Conservation (phyloP, 2,888 invertebrate species). For the Leucania comma region DNA sequence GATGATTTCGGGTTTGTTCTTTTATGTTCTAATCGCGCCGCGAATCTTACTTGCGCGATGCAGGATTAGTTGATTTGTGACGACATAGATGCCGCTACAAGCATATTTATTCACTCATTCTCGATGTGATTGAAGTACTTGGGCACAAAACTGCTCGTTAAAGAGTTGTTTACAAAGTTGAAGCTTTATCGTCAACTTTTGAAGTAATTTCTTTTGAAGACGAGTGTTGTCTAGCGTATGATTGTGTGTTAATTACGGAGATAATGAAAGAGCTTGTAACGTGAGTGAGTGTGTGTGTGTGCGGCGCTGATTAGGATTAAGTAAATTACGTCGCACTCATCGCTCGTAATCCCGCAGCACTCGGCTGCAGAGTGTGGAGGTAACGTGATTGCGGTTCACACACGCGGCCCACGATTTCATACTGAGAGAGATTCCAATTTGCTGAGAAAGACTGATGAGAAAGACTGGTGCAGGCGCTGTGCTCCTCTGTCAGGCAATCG, state of each 20-base stretch:
- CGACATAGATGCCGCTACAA: too few species aligned
- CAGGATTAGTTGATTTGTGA: too few species aligned
- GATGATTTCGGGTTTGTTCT: too few species aligned
- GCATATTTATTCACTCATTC: neutral
- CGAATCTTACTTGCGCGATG: too few species aligned
- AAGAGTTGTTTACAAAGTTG: neutral
- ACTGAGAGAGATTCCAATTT: constrained; percentile 6
- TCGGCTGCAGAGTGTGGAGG: constrained; percentile 9
- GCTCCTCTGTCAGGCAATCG: neutral
- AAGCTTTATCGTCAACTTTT: too few species aligned
- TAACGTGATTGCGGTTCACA: constrained; percentile 35
- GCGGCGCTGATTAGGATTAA: constrained; percentile 61
- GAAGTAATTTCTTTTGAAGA: constrained; percentile 13
- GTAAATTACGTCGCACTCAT: constrained; percentile 56
- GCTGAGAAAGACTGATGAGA: neutral
- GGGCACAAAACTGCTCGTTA: neutral
- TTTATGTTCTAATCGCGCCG: too few species aligned
- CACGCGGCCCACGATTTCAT: neutral
- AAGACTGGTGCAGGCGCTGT: neutral
- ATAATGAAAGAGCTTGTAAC: constrained; percentile 27
- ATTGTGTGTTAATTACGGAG: constrained; percentile 20
- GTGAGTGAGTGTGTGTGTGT: constrained; percentile 4
- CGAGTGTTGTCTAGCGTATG: neutral
- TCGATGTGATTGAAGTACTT: too few species aligned
- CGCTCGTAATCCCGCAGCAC: constrained; percentile 44